Evolutionary conservation across 2,888 invertebrate genomes (phyloP).

Genomic region (Sminthurides aquaticus): DNA sequence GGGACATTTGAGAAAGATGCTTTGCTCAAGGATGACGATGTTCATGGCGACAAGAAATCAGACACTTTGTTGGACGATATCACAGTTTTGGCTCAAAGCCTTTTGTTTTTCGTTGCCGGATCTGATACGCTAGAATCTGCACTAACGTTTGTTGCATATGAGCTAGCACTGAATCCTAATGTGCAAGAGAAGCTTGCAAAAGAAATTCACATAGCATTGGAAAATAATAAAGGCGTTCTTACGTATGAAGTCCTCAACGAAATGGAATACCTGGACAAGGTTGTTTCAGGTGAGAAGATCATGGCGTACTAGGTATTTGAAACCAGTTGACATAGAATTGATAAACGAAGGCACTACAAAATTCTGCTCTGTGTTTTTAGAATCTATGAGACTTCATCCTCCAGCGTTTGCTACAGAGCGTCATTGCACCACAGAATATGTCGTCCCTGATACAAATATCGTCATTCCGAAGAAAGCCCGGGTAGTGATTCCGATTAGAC

Average conservation of each 20-base stretch:
- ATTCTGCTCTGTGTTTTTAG: slow-evolving; percentile 44
- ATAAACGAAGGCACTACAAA: not conserved
- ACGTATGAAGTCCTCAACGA: slow-evolving; percentile 7
- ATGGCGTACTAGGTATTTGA: too few species aligned
- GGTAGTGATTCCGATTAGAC: slow-evolving; percentile 53
- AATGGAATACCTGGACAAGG: slow-evolving; percentile 20
- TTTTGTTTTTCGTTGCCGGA: slow-evolving; percentile 19
- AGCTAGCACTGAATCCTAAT: slow-evolving; percentile 18
- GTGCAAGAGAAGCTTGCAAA: slow-evolving; percentile 16
- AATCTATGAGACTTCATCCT: slow-evolving; percentile 51
- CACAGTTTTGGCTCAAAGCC: too few species aligned
- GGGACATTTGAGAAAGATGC: slow-evolving; percentile 20
- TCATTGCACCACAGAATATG: slow-evolving; percentile 46
- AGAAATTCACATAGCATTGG: slow-evolving; percentile 7
- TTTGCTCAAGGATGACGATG: not conserved
- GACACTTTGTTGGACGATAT: too few species aligned
- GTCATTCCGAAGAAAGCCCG: slow-evolving; percentile 48
- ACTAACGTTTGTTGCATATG: slow-evolving; percentile 7
- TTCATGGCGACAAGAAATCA: too few species aligned
- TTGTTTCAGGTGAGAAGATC: slow-evolving; percentile 12
- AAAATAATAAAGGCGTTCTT: slow-evolving; percentile 2
- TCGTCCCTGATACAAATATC: slow-evolving; percentile 47
- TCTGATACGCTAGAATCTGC: slow-evolving; percentile 1
- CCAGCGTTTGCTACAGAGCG: slow-evolving; percentile 47
- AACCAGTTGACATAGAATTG: not conserved